phyloP scores from a whole-genome alignment of 2,888 invertebrate species.

The Petrophora chlorosata region DNA sequence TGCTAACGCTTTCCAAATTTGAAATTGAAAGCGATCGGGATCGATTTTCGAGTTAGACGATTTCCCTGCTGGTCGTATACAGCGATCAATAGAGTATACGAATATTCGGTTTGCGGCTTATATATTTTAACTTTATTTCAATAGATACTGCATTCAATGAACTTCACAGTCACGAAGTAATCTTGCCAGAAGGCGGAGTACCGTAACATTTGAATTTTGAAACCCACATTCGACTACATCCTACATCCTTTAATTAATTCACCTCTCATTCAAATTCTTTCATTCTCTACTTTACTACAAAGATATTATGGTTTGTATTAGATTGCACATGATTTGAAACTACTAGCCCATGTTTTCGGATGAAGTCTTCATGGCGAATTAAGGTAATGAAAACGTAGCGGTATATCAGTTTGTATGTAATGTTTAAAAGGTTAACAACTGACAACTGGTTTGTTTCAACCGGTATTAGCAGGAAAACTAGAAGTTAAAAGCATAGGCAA shows the following conservation, averaged over 20 bases:
- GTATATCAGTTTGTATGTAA: conserved; percentile 42
- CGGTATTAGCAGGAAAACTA: background rate
- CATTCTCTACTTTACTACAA: background rate
- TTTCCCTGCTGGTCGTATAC: too few relatives aligned
- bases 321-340: background rate
- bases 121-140: background rate
- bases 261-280: conserved; percentile 13
- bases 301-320: background rate
- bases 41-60: too few relatives aligned
- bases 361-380: conserved; percentile 39
- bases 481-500: too few relatives aligned
- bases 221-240: conserved; percentile 17
- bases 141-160: background rate
- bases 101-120: too few relatives aligned
- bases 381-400: conserved; percentile 48
- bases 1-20: too few relatives aligned
- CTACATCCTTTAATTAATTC: conserved; percentile 8
- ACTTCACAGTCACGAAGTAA: background rate
- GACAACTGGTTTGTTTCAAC: conserved; percentile 38
- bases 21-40: too few relatives aligned
- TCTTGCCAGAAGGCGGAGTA: conserved; percentile 1
- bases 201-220: conserved; percentile 12
- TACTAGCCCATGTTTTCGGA: conserved; percentile 32
- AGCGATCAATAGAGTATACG: too few relatives aligned
- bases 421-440: conserved; percentile 46